Conservation (phyloP, 1,140 invertebrate species). For the Drosophila oshimai region DNA sequence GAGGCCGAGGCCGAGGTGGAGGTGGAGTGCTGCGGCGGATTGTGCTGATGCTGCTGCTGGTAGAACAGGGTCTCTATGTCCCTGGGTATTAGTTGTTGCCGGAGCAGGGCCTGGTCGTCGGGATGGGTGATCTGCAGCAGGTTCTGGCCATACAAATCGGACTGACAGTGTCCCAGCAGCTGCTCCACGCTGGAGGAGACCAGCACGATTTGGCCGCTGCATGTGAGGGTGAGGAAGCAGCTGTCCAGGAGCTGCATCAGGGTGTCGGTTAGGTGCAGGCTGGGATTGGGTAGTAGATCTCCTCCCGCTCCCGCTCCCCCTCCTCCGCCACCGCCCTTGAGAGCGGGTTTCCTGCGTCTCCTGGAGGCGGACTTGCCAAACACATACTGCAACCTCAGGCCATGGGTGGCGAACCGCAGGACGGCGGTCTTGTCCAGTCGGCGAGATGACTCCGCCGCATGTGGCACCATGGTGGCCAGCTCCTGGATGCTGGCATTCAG, state of each 20-base stretch:
- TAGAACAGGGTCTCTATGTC: constrained; percentile 82
- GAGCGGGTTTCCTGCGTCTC: constrained; percentile 25
- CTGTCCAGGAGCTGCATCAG: constrained; percentile 85
- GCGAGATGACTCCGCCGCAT: constrained; percentile 89
- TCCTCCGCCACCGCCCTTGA: constrained; percentile 11
- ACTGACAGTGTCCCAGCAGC: constrained; percentile 92
- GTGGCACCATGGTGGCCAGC: constrained; percentile 91
- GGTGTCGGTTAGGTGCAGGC: constrained; percentile 68
- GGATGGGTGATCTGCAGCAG: constrained; percentile 90
- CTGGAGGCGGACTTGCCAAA: constrained; percentile 70
- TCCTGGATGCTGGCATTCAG: constrained; percentile 93
- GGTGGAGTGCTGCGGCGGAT: constrained; percentile 31
- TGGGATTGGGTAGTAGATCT: constrained; percentile 27
- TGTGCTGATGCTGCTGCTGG: constrained; percentile 48
- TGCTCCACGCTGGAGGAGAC: constrained; percentile 92
- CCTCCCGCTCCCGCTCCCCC: not conserved
- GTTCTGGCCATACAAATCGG: constrained; percentile 93
- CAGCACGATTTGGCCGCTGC: constrained; percentile 92
- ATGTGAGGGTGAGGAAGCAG: constrained; percentile 91
- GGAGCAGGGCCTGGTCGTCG: constrained; percentile 89
- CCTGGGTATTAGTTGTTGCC: constrained; percentile 86
- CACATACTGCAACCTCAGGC: constrained; percentile 84
- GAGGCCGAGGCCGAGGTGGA: constrained; percentile 65
- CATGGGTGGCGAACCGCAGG: constrained; percentile 91
- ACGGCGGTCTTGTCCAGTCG: constrained; percentile 95